Evolutionary conservation across 2,797 vertebrate species (phyloP).

Genomic region (Leucoraja ocellata): DNA sequence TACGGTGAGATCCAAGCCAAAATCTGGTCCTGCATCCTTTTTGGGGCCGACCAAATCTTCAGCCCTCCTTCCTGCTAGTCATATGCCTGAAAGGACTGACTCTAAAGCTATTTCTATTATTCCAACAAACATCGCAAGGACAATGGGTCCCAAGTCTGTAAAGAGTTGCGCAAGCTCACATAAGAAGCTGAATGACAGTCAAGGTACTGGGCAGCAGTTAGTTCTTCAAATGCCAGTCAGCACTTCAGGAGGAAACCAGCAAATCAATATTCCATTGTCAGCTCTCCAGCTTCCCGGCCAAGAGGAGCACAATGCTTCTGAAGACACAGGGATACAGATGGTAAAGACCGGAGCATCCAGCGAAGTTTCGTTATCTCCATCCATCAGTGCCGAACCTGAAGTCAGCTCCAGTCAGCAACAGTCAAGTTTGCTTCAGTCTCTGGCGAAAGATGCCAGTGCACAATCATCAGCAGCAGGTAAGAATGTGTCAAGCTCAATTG

Average conservation of each 20-base stretch:
- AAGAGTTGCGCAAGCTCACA: constrained; percentile 55
- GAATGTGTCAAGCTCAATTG: constrained; percentile 39
- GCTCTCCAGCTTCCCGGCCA: constrained; percentile 65
- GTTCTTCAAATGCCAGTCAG: constrained; percentile 61
- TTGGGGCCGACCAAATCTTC: constrained; percentile 49
- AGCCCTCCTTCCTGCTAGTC: constrained; percentile 42
- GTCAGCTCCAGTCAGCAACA: constrained; percentile 73
- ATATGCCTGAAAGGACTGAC: constrained; percentile 53
- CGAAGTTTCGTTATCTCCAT: constrained; percentile 58
- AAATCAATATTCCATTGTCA: constrained; percentile 63
- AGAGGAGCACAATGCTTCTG: constrained; percentile 56
- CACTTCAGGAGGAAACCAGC: constrained; percentile 59
- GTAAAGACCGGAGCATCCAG: constrained; percentile 51
- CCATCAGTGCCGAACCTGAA: constrained; percentile 63
- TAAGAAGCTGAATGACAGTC: constrained; percentile 44
- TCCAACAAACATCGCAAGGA: constrained; percentile 48
- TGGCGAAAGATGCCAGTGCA: constrained; percentile 52
- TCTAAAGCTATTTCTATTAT: constrained; percentile 54
- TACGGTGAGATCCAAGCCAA: constrained; percentile 63
- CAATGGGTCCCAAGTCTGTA: constrained; percentile 49
- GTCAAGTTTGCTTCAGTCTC: constrained; percentile 46
- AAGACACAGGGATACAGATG: constrained; percentile 56
- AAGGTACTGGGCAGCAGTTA: constrained; percentile 49
- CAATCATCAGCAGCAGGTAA: constrained; percentile 68
- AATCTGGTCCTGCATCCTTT: constrained; percentile 51